Evolutionary conservation across 2,113 vertebrate genomes (phyloP).

Genomic region (Deroptyus accipitrinus): DNA sequence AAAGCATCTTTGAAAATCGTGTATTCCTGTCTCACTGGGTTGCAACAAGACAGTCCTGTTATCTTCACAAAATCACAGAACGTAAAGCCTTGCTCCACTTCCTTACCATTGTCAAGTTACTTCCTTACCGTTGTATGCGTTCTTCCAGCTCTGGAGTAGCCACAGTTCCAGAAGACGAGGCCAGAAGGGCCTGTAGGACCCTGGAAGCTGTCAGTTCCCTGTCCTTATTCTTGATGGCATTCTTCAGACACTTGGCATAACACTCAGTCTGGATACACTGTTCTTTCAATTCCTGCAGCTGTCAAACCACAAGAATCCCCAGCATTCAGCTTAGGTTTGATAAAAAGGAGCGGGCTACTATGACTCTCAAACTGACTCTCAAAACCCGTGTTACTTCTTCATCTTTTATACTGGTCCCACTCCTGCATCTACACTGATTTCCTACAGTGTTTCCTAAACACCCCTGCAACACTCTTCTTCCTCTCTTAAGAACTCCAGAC

Average conservation of each 20-base stretch:
- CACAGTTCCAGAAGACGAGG: conserved; percentile 16
- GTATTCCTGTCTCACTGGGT: neutral
- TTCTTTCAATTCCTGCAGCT: conserved; percentile 83
- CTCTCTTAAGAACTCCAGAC: neutral
- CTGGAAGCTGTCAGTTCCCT: conserved; percentile 62
- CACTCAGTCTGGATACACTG: conserved; percentile 62
- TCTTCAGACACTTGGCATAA: conserved; percentile 63
- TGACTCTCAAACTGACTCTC: neutral
- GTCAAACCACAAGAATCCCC: neutral
- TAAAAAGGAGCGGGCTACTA: neutral
- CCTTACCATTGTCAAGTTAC: conserved; percentile 74
- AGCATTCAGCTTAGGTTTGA: neutral
- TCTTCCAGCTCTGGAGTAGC: conserved; percentile 77
- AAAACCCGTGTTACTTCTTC: neutral
- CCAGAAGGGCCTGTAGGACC: conserved; percentile 72
- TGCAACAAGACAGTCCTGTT: neutral
- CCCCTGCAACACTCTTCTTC: neutral
- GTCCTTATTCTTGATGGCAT: conserved; percentile 69
- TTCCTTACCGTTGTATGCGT: conserved; percentile 75
- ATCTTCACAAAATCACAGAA: neutral
- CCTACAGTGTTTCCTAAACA: neutral
- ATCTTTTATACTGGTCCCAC: neutral
- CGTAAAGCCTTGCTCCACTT: neutral
- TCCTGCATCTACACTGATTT: neutral
- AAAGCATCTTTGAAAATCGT: neutral